phyloP scores from a whole-genome alignment of 2,113 vertebrate genomes.

The Nematolebias whitei region DNA sequence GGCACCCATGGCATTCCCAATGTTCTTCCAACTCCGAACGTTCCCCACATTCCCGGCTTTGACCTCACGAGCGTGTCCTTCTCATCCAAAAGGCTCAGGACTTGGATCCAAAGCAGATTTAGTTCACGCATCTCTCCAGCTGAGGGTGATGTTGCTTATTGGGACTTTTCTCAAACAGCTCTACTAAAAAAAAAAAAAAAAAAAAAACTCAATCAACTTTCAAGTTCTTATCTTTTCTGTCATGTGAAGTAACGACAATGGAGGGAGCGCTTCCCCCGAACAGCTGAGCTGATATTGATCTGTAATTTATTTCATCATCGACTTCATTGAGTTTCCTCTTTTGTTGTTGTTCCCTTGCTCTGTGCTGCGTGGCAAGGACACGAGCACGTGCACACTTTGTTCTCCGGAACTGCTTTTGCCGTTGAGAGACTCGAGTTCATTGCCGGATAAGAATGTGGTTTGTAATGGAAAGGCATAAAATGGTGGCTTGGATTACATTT shows the following conservation, averaged over 20 bases:
- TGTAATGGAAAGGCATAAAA: constrained; percentile 30
- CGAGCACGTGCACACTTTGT: constrained; percentile 32
- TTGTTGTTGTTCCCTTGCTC: constrained; percentile 37
- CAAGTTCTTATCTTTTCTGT: constrained; percentile 39
- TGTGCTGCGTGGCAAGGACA: constrained; percentile 24
- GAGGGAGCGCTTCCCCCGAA: background rate
- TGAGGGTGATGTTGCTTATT: constrained; percentile 3
- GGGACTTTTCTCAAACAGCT: constrained; percentile 4
- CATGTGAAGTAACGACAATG: constrained; percentile 18
- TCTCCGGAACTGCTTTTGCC: constrained; percentile 51
- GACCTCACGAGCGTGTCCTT: constrained; percentile 15
- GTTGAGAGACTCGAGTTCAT: constrained; percentile 34
- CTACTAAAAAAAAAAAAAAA: background rate
- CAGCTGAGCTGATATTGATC: constrained; percentile 43
- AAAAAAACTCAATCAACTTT: constrained; percentile 5
- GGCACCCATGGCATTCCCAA: constrained; percentile 66
- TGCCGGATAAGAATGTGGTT: constrained; percentile 34
- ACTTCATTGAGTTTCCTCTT: constrained; percentile 39
- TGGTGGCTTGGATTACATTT: constrained; percentile 13
- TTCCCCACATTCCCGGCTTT: constrained; percentile 12
- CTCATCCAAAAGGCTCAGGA: constrained; percentile 1
- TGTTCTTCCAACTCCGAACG: constrained; percentile 54
- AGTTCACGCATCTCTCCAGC: background rate
- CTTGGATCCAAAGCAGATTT: constrained; percentile 1
- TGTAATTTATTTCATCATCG: constrained; percentile 53